Evolutionary conservation across 2,888 invertebrate genomes (phyloP), one percentile per base, ranked within the genome.

Genomic region (Heliothis peltigera): DNA sequence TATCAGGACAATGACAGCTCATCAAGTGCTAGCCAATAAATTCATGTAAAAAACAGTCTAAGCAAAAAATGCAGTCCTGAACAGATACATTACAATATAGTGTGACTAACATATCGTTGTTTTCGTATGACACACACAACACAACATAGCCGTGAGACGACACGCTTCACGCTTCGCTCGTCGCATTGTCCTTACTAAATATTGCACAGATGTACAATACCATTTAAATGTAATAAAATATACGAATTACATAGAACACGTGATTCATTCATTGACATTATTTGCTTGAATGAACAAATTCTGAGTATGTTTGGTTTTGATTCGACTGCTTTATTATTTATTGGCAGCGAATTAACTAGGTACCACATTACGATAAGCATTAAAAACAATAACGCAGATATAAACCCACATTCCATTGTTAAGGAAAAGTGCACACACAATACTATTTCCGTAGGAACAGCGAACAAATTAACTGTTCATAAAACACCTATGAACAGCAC

Each of bases 111-210:
- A 77, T 74, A 81, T 79, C 53, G 54, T 75, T 60, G 69, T 79
- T 82, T 79, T 81, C 64, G 70, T 79, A 78, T 81, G 81, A 75
- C 72, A 86, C 68, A 68, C 79, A 78, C 81, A 81, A 75, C 72
- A 86, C 68, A 68, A 61, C 74, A 85, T 81, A 82, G 71, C 75
- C 74, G 64, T 79, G 81, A 75, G 82, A 84, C 82, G 83, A 74
- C 69, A 82, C 82, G 82, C 85, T 86, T 87, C 83, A 86, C 74
- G 87, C 82, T 74, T 66, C 61, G 70, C 60, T 78, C 64, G 58
- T 55, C 58, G 67, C 48, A 81, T 79, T 82, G 79, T 83, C 75
- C 70, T n/a, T n/a, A n/a, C n/a, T 73, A 25, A 70, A 70, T 70
- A 71, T 60, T 73, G 61, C 61, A 63, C 68, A 64, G 58, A 75